These are phyloP conservation scores for Macrosteles quadrilineatus DNA, from an alignment of 1,140 invertebrate species.

Conservation along the genomic window DNA sequence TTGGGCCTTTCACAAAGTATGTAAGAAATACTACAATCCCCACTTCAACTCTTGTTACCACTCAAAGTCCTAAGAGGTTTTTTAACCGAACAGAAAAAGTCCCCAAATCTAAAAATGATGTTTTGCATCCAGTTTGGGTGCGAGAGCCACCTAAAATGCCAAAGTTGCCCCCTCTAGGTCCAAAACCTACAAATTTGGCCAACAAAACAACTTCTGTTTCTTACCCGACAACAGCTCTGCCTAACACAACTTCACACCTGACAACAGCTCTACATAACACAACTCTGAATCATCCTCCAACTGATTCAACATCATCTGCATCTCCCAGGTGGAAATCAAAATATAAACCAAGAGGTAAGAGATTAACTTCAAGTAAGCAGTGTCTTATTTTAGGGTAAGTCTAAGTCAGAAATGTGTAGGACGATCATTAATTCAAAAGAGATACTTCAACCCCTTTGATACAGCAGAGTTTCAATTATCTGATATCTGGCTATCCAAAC, in stretches of 20 bases:
- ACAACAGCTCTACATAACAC: conserved; percentile 37
- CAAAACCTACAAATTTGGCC: conserved; percentile 46
- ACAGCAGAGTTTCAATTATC: too few relatives aligned
- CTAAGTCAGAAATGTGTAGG: too few relatives aligned
- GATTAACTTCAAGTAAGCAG: too few relatives aligned
- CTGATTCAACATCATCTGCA: background rate
- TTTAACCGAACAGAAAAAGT: background rate
- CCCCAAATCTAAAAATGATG: background rate
- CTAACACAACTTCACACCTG: conserved; percentile 34
- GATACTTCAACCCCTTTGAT: too few relatives aligned
- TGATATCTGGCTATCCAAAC: too few relatives aligned
- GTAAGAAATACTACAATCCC: too few relatives aligned
- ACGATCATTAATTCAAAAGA: too few relatives aligned
- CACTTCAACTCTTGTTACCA: too few relatives aligned
- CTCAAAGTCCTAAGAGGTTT: background rate
- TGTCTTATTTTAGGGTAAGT: too few relatives aligned
- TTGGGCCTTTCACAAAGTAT: too few relatives aligned
- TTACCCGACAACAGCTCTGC: conserved; percentile 41
- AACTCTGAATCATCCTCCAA: background rate
- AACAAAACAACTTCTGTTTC: conserved; percentile 45
- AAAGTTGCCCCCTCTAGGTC: conserved; percentile 37
- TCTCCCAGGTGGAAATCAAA: background rate
- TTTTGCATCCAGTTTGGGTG: background rate
- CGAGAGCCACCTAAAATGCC: background rate
- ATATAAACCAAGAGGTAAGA: background rate